A percentile compares a stretch with the other conserved stretches of the same genome.
Conservation (phyloP, 1,140 invertebrate genomes). For the Eumeta japonica region DNA sequence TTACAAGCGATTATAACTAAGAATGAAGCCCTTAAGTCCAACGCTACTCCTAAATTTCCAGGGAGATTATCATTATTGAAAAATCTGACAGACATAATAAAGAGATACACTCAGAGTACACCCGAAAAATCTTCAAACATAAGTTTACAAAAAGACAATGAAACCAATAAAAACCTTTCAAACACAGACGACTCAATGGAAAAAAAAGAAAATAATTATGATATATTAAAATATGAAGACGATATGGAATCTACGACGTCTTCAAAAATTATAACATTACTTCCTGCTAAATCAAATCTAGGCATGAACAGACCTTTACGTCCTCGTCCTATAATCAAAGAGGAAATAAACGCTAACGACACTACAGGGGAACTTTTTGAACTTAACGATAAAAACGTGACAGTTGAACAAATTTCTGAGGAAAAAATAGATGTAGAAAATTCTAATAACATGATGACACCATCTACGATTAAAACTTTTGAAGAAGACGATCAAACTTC, state of each 20-base stretch:
- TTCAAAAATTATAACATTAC: conserved; percentile 55
- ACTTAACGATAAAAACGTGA: conserved; percentile 15
- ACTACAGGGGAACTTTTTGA: conserved; percentile 23
- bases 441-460: too few species aligned
- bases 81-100: conserved; percentile 49
- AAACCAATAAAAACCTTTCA: not conserved
- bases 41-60: conserved; percentile 52
- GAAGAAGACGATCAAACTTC: too few species aligned
- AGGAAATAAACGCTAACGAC: conserved; percentile 8
- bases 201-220: conserved; percentile 19
- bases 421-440: conserved; percentile 13
- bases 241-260: conserved; percentile 40
- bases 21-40: conserved; percentile 44
- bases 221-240: conserved; percentile 40
- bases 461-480: too few species aligned
- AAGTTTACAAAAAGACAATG: conserved; percentile 9
- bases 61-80: conserved; percentile 37
- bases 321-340: conserved; percentile 50
- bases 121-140: conserved; percentile 16
- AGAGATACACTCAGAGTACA: conserved; percentile 33
- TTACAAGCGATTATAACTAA: conserved; percentile 54
- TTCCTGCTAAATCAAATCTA: conserved; percentile 65
- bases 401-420: conserved; percentile 17
- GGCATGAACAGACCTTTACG: conserved; percentile 59
- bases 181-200: conserved; percentile 6